phyloP scores from a whole-genome alignment of 2,797 vertebrate genomes.

The Gouania willdenowi region DNA sequence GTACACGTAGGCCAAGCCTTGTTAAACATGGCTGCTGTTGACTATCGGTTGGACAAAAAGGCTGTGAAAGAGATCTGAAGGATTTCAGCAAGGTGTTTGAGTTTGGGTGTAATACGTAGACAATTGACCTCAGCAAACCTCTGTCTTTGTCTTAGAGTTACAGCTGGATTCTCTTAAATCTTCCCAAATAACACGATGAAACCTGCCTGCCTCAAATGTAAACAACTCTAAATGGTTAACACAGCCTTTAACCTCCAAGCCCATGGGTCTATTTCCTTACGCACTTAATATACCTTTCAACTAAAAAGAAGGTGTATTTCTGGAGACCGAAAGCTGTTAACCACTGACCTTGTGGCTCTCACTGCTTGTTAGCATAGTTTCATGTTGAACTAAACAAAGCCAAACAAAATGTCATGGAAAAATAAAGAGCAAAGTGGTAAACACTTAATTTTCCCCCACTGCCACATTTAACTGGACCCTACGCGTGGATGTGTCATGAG shows the following conservation, averaged over 20 bases:
- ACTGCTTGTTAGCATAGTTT: constrained; percentile 32
- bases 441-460: no score
- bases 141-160: constrained; percentile 4
- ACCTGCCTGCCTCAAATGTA: constrained; percentile 28
- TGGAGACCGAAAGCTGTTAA: constrained; percentile 49
- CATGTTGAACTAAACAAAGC: constrained; percentile 28
- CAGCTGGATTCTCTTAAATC: constrained; percentile 7
- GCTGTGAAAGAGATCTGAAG: constrained; percentile 4
- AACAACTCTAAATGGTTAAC: constrained; percentile 44
- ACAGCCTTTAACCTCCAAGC: constrained; percentile 41
- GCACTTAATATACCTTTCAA: constrained; percentile 53
- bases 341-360: constrained; percentile 41
- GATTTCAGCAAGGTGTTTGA: constrained; percentile 10
- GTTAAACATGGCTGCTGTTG: constrained; percentile 30
- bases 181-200: constrained; percentile 7
- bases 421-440: no score
- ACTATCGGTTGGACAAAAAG: constrained; percentile 17
- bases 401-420: constrained; percentile 50
- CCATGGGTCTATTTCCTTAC: constrained; percentile 31
- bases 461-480: no score
- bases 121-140: constrained; percentile 2
- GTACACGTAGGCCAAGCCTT: constrained; percentile 32
- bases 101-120: constrained; percentile 14
- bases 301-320: constrained; percentile 47
- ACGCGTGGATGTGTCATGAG: no score